Evolutionary conservation across 2,113 vertebrate species (phyloP), one percentile per base, ranked within the genome.

Genomic region (Echinops telfairi): DNA sequence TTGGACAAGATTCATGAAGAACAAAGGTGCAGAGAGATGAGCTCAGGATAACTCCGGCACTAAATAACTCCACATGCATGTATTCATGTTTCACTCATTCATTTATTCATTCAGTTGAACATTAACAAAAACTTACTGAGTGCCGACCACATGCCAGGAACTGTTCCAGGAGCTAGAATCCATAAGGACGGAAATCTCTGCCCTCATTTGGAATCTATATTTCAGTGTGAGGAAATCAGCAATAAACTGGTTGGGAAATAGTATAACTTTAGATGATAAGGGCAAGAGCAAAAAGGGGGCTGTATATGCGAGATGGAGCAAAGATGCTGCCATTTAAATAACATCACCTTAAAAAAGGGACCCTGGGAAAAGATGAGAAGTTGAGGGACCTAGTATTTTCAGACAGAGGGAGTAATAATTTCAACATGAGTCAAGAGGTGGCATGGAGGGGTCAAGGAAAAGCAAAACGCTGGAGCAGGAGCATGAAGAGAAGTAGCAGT

Each of bases 21-120:
- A 93, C 96, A 95, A 96, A 97, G 96, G 57, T 36, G 73, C 22
- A 73, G 33, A 88, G 71, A 86, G 66, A 90, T 93, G 94, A 90
- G 15, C 78, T 90, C 58, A 86, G 31, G 86, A 86, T 92, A 86
- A 88, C 47, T 62, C 43, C 93, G 83, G 20, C 25, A 43, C 75
- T 33, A 82, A 92, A 93, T 86, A 90, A 80, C 31, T 90, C 62
- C 83, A 92, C 40, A 76, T 88, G 80, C 80, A 79, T 90, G 91
- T 60, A 90, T 23, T 97, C 87, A 88, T 15, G 22, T 27, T 27
- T 66, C 90, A 94, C 73, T 88, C 81, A 94, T 89, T 91, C 47
- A 92, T 83, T 88, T 93, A 90, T 94, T 94, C 89, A 90, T 92
- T 94, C 36, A 66, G 23, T 36, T 88, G 76, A 86, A 86, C 29